phyloP scores from a whole-genome alignment of 1,140 invertebrate species.

The Chlorops oryzae region DNA sequence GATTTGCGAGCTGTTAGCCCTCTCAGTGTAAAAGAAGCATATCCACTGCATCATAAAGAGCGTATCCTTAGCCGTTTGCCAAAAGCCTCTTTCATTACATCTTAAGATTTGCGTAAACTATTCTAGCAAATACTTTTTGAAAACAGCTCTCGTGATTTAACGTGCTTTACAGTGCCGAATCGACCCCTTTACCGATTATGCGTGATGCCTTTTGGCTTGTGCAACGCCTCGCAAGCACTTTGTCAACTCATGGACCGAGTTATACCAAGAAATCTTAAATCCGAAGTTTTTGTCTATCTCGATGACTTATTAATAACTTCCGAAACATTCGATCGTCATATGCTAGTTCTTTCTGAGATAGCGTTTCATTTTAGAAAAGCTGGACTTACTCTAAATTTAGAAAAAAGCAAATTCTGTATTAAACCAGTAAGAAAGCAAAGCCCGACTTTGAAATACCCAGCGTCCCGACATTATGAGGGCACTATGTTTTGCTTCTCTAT shows the following conservation, averaged over 20 bases:
- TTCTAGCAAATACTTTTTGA: conserved; percentile 39
- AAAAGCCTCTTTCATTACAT: conserved; percentile 14
- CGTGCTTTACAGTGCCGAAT: conserved; percentile 43
- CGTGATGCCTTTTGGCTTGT: no score
- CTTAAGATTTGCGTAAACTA: conserved; percentile 31
- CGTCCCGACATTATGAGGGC: no score
- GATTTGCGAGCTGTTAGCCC: conserved; percentile 29
- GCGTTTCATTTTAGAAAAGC: not conserved
- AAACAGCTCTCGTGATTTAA: conserved; percentile 32
- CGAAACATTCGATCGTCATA: not conserved
- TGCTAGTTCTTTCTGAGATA: not conserved
- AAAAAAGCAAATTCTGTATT: conserved; percentile 2
- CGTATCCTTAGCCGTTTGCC: conserved; percentile 16
- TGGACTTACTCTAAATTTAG: not conserved
- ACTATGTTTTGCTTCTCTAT: no score
- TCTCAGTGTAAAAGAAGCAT: conserved; percentile 4
- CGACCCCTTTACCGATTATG: conserved; percentile 3
- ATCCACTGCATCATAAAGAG: conserved; percentile 21
- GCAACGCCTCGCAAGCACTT: conserved; percentile 1
- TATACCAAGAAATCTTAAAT: not conserved
- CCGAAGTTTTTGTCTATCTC: not conserved
- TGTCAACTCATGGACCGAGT: not conserved
- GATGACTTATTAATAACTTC: not conserved
- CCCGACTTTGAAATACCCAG: no score
- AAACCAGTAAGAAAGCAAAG: not conserved